phyloP scores from a whole-genome alignment of 2,113 vertebrate genomes.

The Hypocryptadius cinnamomeus region DNA sequence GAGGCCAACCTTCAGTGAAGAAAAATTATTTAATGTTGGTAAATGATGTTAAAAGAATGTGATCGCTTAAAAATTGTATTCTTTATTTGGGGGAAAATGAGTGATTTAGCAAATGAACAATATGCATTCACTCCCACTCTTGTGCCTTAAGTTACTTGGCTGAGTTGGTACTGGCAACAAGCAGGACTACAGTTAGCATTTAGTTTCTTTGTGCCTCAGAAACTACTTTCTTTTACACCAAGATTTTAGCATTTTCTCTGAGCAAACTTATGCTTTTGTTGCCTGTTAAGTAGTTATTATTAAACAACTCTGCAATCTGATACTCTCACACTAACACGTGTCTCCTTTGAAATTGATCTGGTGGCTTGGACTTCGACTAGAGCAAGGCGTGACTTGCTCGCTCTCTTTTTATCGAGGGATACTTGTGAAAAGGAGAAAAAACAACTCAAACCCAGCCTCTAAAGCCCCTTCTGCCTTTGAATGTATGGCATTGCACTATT shows the following conservation, averaged over 20 bases:
- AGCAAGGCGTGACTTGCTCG: neutral
- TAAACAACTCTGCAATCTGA: neutral
- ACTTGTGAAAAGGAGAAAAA: neutral
- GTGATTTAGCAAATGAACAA: neutral
- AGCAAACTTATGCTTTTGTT: neutral
- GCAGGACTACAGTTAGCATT: neutral
- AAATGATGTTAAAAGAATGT: neutral
- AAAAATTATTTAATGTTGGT: neutral
- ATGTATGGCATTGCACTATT: neutral
- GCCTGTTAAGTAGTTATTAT: neutral
- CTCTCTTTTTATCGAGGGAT: neutral
- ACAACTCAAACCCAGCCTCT: neutral
- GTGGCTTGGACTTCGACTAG: neutral
- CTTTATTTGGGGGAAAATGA: neutral
- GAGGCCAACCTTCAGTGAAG: neutral
- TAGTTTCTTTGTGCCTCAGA: too few species aligned
- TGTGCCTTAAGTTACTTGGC: neutral
- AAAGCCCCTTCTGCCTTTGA: neutral
- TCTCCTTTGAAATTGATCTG: neutral
- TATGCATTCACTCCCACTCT: neutral
- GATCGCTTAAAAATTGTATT: neutral
- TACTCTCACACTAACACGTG: neutral
- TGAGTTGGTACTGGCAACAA: neutral
- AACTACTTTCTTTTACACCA: neutral
- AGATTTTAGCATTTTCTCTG: neutral